phyloP scores from a whole-genome alignment of 1,140 invertebrate species.

The Papilio machaon region DNA sequence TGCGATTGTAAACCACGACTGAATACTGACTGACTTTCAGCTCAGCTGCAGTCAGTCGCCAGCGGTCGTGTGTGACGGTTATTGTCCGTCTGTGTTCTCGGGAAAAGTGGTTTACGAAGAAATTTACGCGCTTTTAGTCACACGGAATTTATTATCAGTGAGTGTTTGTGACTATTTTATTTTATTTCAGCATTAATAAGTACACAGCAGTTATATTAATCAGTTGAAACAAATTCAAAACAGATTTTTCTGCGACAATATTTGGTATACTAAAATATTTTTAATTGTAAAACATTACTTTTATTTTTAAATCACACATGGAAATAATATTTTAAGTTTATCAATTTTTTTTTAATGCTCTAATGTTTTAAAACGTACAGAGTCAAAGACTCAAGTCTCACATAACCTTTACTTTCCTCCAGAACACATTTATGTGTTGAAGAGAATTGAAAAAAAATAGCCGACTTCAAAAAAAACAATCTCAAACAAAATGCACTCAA shows the following conservation, averaged over 20 bases:
- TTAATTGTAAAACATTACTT: not conserved
- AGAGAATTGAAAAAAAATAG: too few species aligned
- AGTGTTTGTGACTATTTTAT: slow-evolving; percentile 19
- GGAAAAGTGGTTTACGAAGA: slow-evolving; percentile 1
- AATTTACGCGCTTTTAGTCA: not conserved
- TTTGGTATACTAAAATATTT: not conserved
- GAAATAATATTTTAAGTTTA: too few species aligned
- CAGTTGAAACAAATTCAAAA: not conserved
- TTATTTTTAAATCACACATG: too few species aligned
- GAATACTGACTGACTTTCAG: not conserved
- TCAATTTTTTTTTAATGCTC: too few species aligned
- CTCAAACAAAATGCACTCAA: too few species aligned
- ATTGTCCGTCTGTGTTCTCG: not conserved
- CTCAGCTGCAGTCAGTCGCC: not conserved
- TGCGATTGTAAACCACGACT: not conserved
- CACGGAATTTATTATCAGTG: not conserved
- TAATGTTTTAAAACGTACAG: too few species aligned
- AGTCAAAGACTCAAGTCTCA: too few species aligned
- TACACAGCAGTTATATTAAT: not conserved
- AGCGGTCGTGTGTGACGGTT: not conserved
- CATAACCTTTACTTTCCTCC: too few species aligned
- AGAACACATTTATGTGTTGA: too few species aligned
- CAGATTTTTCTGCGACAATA: not conserved
- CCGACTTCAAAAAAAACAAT: too few species aligned
- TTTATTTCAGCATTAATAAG: not conserved